A percentile compares a stretch with the other conserved stretches of the same genome.
Evolutionary conservation across 2,888 invertebrate species (phyloP).

Genomic region (Tetramorium bicarinatum): DNA sequence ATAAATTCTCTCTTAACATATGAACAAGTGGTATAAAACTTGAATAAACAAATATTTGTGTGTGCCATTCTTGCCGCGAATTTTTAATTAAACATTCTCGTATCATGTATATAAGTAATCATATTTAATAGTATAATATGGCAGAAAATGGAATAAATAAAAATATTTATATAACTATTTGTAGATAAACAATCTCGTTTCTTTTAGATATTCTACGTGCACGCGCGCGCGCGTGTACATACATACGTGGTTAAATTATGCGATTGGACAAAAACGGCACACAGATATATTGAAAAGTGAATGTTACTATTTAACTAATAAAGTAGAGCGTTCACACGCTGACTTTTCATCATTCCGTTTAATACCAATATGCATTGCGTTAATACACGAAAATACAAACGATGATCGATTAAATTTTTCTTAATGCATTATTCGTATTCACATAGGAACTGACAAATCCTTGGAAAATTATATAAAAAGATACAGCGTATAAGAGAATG

Average conservation of each 20-base stretch:
- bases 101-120: slow-evolving; percentile 36
- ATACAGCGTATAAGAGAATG: slow-evolving; percentile 65
- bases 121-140: slow-evolving; percentile 18
- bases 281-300: slow-evolving; percentile 67
- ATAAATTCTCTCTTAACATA: slow-evolving; percentile 73
- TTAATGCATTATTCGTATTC: slow-evolving; percentile 61
- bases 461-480: slow-evolving; percentile 70
- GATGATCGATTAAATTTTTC: slow-evolving; percentile 63
- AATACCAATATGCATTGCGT: slow-evolving; percentile 56
- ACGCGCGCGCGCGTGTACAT: slow-evolving; percentile 29
- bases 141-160: slow-evolving; percentile 65
- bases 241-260: slow-evolving; percentile 60
- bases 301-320: slow-evolving; percentile 66
- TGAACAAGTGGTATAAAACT: slow-evolving; percentile 66
- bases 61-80: slow-evolving; percentile 70
- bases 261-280: slow-evolving; percentile 73
- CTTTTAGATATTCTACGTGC: slow-evolving; percentile 64
- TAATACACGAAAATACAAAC: slow-evolving; percentile 52
- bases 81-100: slow-evolving; percentile 39
- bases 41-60: slow-evolving; percentile 65
- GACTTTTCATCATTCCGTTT: slow-evolving; percentile 69
- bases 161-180: slow-evolving; percentile 59
- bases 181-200: background rate
- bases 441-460: slow-evolving; percentile 75
- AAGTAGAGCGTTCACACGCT: slow-evolving; percentile 51